phyloP scores from a whole-genome alignment of 2,888 invertebrate species.

The Poecilus cupreus region DNA sequence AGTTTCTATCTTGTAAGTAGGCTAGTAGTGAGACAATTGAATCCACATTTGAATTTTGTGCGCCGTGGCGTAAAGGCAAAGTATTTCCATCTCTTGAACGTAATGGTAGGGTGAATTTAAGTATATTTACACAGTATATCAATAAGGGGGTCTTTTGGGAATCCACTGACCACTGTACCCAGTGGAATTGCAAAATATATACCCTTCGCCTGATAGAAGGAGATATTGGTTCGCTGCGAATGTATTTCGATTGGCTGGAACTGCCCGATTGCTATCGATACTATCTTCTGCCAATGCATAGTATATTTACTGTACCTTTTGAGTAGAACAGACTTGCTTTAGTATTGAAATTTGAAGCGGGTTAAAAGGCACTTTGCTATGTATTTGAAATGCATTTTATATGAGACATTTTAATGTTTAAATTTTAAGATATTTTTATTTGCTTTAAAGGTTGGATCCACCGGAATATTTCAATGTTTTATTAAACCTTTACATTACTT shows the following conservation, averaged over 20 bases:
- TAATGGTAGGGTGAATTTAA: slow-evolving; percentile 65
- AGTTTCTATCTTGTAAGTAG: slow-evolving; percentile 43
- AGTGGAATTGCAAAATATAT: slow-evolving; percentile 71
- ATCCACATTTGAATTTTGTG: slow-evolving; percentile 30
- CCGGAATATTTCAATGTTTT: slow-evolving; percentile 14
- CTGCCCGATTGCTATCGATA: slow-evolving; percentile 11
- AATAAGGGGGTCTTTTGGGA: slow-evolving; percentile 70
- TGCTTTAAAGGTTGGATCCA: slow-evolving; percentile 4
- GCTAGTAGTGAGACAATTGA: slow-evolving; percentile 44
- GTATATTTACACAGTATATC: slow-evolving; percentile 73
- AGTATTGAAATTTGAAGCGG: slow-evolving; percentile 68
- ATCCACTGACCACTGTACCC: slow-evolving; percentile 70
- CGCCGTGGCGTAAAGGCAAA: not conserved
- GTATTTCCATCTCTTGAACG: slow-evolving; percentile 14
- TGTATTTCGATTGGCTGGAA: slow-evolving; percentile 4
- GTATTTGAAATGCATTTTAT: slow-evolving; percentile 69
- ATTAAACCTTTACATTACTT: not conserved
- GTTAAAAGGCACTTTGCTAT: slow-evolving; percentile 68
- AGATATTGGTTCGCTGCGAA: slow-evolving; percentile 61
- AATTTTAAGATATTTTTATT: slow-evolving; percentile 46
- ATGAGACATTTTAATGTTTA: slow-evolving; percentile 61
- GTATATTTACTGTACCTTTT: slow-evolving; percentile 69
- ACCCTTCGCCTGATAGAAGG: slow-evolving; percentile 63
- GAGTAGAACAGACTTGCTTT: slow-evolving; percentile 66
- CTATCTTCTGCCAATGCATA: slow-evolving; percentile 67